Evolutionary conservation across 1,140 invertebrate species (phyloP), one percentile per base, ranked within the genome.

Genomic region (Eupristina koningsbergeri): DNA sequence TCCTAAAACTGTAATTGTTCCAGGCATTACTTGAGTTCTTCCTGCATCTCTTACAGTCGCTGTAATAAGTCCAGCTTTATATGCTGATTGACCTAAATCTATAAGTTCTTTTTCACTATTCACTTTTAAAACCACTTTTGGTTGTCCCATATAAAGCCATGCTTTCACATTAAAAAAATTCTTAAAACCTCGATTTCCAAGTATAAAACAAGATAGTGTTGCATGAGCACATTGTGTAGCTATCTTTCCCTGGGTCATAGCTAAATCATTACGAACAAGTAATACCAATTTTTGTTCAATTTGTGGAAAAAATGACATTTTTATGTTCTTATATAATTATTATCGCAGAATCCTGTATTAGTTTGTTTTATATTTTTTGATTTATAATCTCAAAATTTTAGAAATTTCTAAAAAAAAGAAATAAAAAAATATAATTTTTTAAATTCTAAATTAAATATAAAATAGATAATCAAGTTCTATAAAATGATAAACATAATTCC

Each of bases 221-320:
- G 96, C 97, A 92, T 97, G 97, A 45, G 95, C 94, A 92, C 96
- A 97, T 90, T 97, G 97, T 29, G 96, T 94, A n/a, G 96, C 96
- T 69, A 94, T 94, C 93, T 97, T 97, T 17, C 97, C 97, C 92
- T 94, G 96, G 26, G 94, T 94, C 96, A 98, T 97, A 80, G 94
- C 93, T 17, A 98, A 91, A 92, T 98, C 96, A 61, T 93, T 94
- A 71, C 96, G 92, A 0, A 97, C 96, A 36, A 97, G 93, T 64
- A 98, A 89, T 0, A 96, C 95, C 93, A 97, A 93, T 93, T 96
- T 97, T 85, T 82, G 88, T 29, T 91, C 45, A 58, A 83, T 7
- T 29, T 71, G 39, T 71, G 67, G 67, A 19, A 71, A 41, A 3
- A 83, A 75, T n/a, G 63, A 73, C 85, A 87, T 89, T 1, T 92